Percentiles rank a stretch among this genome's conserved stretches.
These are phyloP conservation scores for Rugalucina vietnamica DNA, from an alignment of 2,888 invertebrate species.

Conservation along the genomic window DNA sequence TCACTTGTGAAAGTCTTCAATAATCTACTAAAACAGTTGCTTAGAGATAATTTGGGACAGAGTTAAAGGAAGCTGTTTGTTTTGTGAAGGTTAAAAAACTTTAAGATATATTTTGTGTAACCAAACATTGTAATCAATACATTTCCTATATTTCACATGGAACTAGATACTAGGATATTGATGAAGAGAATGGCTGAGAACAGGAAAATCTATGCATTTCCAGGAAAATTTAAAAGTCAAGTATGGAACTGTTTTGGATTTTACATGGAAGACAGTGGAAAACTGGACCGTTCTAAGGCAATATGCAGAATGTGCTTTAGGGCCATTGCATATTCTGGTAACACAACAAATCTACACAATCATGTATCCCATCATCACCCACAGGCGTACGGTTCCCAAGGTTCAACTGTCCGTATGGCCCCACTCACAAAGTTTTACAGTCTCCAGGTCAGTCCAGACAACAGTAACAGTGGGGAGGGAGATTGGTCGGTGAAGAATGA, in stretches of 20 bases:
- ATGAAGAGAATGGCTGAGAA: too few relatives aligned
- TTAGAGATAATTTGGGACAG: too few relatives aligned
- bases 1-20: too few relatives aligned
- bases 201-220: conserved; percentile 54
- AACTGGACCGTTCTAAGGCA: conserved; percentile 59
- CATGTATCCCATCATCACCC: conserved; percentile 59
- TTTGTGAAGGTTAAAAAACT: too few relatives aligned
- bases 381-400: neutral
- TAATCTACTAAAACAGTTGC: too few relatives aligned
- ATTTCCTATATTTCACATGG: too few relatives aligned
- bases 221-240: conserved; percentile 63
- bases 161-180: too few relatives aligned
- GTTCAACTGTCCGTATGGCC: neutral
- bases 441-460: neutral
- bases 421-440: neutral
- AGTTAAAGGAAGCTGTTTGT: too few relatives aligned
- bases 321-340: conserved; percentile 60
- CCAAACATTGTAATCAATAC: too few relatives aligned
- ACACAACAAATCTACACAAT: conserved; percentile 65
- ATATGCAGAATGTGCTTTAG: conserved; percentile 60
- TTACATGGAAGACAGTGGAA: conserved; percentile 56
- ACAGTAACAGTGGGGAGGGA: neutral
- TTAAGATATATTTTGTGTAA: too few relatives aligned
- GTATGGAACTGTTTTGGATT: conserved; percentile 67
- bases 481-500: neutral